Base-by-base conservation (phyloP, 2,888 invertebrate species). In the Coelogynopora nodosa region DNA sequence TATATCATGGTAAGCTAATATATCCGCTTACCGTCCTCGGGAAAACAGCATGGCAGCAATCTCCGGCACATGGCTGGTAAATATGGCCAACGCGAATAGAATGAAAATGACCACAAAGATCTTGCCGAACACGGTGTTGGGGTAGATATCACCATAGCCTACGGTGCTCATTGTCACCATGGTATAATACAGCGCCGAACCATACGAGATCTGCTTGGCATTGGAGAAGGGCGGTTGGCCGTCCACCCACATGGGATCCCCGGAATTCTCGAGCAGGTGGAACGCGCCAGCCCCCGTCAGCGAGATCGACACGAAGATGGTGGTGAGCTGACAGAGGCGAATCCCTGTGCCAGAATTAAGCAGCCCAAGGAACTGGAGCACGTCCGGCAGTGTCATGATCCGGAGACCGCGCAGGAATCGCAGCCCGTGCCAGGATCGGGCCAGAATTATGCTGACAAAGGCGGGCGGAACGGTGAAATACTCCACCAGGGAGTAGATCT, bases 391-490 rank as follows among this genome's bases (percentile, higher is more conserved):
- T 93, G 98, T 98, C 98, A 99, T 98, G 93, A 99, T 95, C 93
- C 99, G 95, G 93, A 99, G 94, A 93, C 98, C 99, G 94, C 99
- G 95, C 93, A 99, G 95, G 94, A 99, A 99, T 93, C 98, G 96
- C 93, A 99, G 95, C 93, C 98, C 99, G 94, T 99, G 97, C 99
- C 99, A 99, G 93, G 98, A 99, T 94, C 99, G 95, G 94, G 98
- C 97, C 94, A 99, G 95, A 94, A 98, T 99, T 94, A 99, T 99
- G 93, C 99, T 98, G 93, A 99, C 98, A 94, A 99, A 99, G 94
- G 98, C 98, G 94, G 99, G 99, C 94, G 99, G 99, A 95, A 99
- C 99, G 94, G 99, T 99, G 95, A 98, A 99, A 94, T 98, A 99
- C 94, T 99, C 99, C 94, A 99, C 98, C 94, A 99, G 97, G 93